Base-by-base conservation (phyloP, 2,888 invertebrate genomes). In the Busseola fusca region DNA sequence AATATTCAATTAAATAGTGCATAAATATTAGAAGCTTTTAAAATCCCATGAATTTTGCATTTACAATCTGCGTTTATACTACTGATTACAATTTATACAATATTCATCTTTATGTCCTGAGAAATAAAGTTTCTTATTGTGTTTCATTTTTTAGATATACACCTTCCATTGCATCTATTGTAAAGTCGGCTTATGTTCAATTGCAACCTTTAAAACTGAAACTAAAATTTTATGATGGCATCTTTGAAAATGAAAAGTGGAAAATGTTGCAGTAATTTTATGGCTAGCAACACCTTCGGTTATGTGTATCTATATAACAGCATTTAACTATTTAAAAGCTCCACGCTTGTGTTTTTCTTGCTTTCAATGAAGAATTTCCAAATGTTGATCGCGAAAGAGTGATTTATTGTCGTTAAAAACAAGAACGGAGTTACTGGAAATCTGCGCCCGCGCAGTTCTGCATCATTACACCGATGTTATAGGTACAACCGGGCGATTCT, bases 1-100 rank as follows among this genome's bases (percentile, higher is more conserved):
- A 91, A 93, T 93, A 91, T 91, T 91, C 88, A 91, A 91, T 91
- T 87, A 88, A 84, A 89, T 81, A 68, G 71, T 69, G 73, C 86
- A 84, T 88, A 87, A 86, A 87, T 82, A 84, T 87, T 81, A 81
- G 84, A 83, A 82, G 81, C 87, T 81, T 83, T 88, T 86, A 86
- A 87, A 85, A 83, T 76, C 72, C 75, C 42, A 85, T 82, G 77
- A 71, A 78, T 78, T 78, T 84, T 77, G 76, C 75, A 84, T 80
- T 76, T 74, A 79, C 69, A 84, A 75, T 70, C 48, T 70, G 70
- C 42, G 70, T 4, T 50, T 76, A 10, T 64, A 71, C 63, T 54
- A 72, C n/a, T 62, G 25, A 52, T 62, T 21, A 72, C 34, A 48
- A 66, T 72, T 71, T 62, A 69, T 63, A 48, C 54, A 50, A 73